Conservation (phyloP, 2,888 invertebrate genomes). For the Caenorhabditis imperialis region DNA sequence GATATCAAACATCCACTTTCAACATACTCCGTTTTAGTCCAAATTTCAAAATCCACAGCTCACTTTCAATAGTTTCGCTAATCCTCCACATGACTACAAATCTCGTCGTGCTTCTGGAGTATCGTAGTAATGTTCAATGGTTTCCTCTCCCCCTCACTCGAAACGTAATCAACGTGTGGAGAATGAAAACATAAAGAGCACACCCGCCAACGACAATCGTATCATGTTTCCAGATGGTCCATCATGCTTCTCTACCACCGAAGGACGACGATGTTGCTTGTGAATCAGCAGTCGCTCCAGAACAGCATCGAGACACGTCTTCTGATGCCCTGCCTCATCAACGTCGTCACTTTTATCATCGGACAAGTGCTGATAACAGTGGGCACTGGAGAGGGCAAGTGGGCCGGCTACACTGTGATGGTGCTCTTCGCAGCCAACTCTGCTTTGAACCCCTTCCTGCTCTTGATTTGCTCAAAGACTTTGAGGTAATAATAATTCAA, state of each 20-base stretch:
- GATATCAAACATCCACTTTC: no score
- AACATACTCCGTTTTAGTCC: no score
- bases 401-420: slow-evolving; percentile 75
- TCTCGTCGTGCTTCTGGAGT: no score
- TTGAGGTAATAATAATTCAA: slow-evolving; percentile 59
- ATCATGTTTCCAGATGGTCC: slow-evolving; percentile 61
- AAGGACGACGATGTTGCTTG: slow-evolving; percentile 50
- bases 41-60: no score
- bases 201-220: slow-evolving; percentile 7
- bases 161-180: slow-evolving; percentile 16
- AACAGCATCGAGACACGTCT: slow-evolving; percentile 56
- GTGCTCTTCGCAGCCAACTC: slow-evolving; percentile 73
- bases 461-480: slow-evolving; percentile 71
- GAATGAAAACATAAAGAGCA: slow-evolving; percentile 16
- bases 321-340: slow-evolving; percentile 74
- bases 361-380: slow-evolving; percentile 75
- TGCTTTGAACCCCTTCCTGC: slow-evolving; percentile 73
- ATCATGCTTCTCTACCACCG: slow-evolving; percentile 62
- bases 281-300: slow-evolving; percentile 41
- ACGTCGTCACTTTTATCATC: slow-evolving; percentile 72
- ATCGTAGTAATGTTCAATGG: slow-evolving; percentile 21
- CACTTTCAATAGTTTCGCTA: no score
- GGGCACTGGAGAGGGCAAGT: slow-evolving; percentile 76
- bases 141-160: background rate
- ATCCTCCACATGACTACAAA: no score